Evolutionary conservation across 1,140 invertebrate species (phyloP).

Genomic region (Archivesica marissinica): DNA sequence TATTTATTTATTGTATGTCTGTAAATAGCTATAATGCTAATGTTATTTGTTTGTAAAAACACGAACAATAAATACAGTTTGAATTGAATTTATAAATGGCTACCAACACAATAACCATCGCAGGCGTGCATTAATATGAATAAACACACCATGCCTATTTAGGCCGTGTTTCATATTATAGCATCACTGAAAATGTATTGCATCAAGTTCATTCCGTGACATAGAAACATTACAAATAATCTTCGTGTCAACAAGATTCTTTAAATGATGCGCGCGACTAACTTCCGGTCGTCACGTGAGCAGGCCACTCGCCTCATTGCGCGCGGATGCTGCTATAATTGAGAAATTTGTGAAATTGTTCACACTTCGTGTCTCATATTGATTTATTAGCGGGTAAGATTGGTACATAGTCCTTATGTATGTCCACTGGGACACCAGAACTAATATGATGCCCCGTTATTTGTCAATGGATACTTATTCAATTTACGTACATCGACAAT

Average conservation of each 20-base stretch:
- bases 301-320: conserved; percentile 3
- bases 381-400: conserved; percentile 13
- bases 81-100: too few species aligned
- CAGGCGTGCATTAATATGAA: too few species aligned
- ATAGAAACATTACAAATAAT: not conserved
- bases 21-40: too few species aligned
- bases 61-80: too few species aligned
- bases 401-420: conserved; percentile 1
- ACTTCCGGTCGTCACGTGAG: conserved; percentile 25
- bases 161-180: too few species aligned
- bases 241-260: not conserved
- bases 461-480: conserved; percentile 16
- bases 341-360: conserved; percentile 23
- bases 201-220: too few species aligned
- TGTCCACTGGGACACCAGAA: not conserved
- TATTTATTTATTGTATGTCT: too few species aligned
- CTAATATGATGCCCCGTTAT: not conserved
- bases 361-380: conserved; percentile 13
- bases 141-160: too few species aligned
- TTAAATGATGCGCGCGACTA: conserved; percentile 14
- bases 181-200: too few species aligned
- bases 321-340: conserved; percentile 14
- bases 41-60: too few species aligned
- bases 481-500: not conserved
- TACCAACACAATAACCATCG: too few species aligned